Evolutionary conservation across 2,113 vertebrate species (phyloP).

Genomic region (Oceanites oceanicus): DNA sequence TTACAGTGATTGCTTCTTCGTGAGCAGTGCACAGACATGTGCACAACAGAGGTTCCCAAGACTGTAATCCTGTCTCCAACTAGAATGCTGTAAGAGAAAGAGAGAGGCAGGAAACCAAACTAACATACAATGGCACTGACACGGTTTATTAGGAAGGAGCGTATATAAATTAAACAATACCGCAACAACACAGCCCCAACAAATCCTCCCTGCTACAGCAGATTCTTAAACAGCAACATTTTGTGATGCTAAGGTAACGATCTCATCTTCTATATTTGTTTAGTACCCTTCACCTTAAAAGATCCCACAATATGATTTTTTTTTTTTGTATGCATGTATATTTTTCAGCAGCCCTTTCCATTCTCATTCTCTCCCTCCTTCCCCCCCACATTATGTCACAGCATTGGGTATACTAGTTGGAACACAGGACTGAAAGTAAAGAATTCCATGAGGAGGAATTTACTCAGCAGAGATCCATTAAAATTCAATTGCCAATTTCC

Average conservation of each 20-base stretch:
- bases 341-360: background rate
- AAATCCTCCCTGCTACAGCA: background rate
- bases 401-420: background rate
- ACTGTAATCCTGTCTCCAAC: constrained; percentile 12
- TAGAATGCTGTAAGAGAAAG: background rate
- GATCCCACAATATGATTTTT: background rate
- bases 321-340: background rate
- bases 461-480: background rate
- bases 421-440: background rate
- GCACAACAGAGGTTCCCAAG: constrained; percentile 38
- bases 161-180: background rate
- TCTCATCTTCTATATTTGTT: background rate
- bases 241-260: background rate
- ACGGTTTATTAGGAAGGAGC: background rate
- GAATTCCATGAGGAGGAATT: background rate
- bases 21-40: constrained; percentile 38
- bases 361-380: background rate
- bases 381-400: background rate
- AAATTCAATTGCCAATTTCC: background rate
- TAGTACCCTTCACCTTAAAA: background rate
- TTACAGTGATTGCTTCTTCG: constrained; percentile 39
- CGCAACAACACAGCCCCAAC: background rate
- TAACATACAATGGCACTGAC: background rate
- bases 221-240: background rate
- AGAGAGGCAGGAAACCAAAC: background rate